Percentiles rank a stretch among this genome's conserved stretches.
These are phyloP conservation scores for Pluvialis apricaria DNA, from an alignment of 2,113 vertebrate species.

Conservation along the genomic window DNA sequence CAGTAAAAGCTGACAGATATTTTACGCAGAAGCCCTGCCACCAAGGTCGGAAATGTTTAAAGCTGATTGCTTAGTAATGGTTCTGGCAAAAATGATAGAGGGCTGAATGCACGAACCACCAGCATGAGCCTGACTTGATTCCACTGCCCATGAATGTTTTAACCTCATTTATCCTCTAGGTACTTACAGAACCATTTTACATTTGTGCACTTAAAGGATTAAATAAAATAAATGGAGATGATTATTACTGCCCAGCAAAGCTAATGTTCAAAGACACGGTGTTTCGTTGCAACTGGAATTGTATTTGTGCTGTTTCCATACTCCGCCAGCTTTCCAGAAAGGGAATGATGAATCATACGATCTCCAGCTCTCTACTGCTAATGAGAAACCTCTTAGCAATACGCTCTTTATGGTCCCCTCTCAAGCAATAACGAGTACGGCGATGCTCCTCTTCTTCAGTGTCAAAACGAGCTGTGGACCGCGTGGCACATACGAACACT, in stretches of 20 bases:
- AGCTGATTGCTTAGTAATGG: constrained; percentile 38
- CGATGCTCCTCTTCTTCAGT: background rate
- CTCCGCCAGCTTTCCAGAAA: background rate
- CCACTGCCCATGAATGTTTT: constrained; percentile 37
- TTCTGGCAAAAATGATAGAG: background rate
- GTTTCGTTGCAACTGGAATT: background rate
- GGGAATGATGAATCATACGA: background rate
- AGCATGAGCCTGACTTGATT: constrained; percentile 12
- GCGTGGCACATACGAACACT: background rate
- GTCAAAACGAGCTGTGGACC: background rate
- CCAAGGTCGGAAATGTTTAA: background rate
- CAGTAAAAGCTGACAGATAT: background rate
- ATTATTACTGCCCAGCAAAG: constrained; percentile 7
- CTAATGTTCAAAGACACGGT: background rate
- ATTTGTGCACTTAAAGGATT: constrained; percentile 66
- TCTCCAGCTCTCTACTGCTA: background rate
- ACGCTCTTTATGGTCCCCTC: background rate
- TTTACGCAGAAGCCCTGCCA: background rate
- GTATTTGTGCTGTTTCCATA: background rate
- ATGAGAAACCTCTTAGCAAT: background rate
- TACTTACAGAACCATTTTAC: constrained; percentile 57
- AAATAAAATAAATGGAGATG: constrained; percentile 46
- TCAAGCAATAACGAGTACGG: background rate
- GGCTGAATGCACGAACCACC: background rate
- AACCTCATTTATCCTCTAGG: constrained; percentile 64